Evolutionary conservation across 2,888 invertebrate genomes (phyloP).

Genomic region (Bellardia pandia): DNA sequence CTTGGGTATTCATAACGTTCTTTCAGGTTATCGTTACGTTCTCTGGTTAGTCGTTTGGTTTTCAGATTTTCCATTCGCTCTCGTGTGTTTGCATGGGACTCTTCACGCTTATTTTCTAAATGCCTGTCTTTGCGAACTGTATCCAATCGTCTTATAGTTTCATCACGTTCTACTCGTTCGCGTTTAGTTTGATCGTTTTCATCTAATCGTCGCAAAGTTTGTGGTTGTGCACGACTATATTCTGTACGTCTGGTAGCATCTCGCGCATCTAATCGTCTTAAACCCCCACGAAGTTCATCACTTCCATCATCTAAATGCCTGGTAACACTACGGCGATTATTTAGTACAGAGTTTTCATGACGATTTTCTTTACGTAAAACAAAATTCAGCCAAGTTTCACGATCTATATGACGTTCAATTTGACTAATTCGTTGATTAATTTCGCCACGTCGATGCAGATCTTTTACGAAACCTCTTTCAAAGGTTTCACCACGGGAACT

Average conservation of each 20-base stretch:
- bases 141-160: background rate
- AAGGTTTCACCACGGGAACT: background rate
- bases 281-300: conserved; percentile 7
- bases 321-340: background rate
- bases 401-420: background rate
- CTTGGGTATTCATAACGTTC: background rate
- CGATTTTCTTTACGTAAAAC: background rate
- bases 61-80: no score
- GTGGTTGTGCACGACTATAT: background rate
- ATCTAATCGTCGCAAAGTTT: background rate
- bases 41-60: no score
- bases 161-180: background rate
- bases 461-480: background rate
- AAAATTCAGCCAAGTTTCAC: no score
- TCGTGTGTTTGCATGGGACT: no score
- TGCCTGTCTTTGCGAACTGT: background rate
- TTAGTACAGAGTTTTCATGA: background rate
- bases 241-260: conserved; percentile 11
- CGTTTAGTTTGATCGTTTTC: background rate
- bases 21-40: background rate
- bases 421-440: background rate
- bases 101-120: no score
- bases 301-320: conserved; percentile 11
- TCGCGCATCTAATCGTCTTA: background rate
- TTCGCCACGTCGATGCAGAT: background rate